Evolutionary conservation across 2,888 invertebrate species (phyloP).

Genomic region (Corbicula japonica): DNA sequence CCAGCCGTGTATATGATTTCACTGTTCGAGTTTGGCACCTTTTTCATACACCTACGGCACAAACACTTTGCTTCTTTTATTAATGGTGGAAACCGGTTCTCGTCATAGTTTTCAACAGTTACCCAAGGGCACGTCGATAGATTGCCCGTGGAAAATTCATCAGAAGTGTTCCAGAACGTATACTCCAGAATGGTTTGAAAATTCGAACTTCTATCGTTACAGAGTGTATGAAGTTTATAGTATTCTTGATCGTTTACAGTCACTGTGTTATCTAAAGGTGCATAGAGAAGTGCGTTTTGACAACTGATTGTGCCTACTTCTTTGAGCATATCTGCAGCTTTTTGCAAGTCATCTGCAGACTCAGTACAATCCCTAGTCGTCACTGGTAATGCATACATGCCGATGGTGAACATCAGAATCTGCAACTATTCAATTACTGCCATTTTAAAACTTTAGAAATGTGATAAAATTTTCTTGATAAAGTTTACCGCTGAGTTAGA

Average conservation of each 20-base stretch:
- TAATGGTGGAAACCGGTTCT: slow-evolving; percentile 14
- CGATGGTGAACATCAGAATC: neutral
- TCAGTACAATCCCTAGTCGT: neutral
- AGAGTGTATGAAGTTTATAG: neutral
- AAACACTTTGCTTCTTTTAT: slow-evolving; percentile 18
- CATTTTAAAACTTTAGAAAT: too few species aligned
- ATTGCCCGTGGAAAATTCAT: neutral
- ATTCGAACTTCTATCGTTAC: neutral
- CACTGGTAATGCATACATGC: neutral
- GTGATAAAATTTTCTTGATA: too few species aligned
- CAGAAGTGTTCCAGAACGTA: neutral
- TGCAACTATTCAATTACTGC: too few species aligned
- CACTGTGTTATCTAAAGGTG: neutral
- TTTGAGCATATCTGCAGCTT: neutral
- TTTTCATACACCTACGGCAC: slow-evolving; percentile 15
- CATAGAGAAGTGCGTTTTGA: slow-evolving; percentile 4
- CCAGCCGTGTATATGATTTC: neutral
- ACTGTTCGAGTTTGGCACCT: neutral
- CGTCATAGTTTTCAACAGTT: slow-evolving; percentile 12
- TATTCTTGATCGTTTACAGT: slow-evolving; percentile 1
- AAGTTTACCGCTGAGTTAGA: too few species aligned
- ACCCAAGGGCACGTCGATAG: slow-evolving; percentile 29
- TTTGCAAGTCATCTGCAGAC: neutral
- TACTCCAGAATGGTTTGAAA: slow-evolving; percentile 9
- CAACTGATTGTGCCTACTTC: neutral